Evolutionary conservation across 23 tunicate species (phyloP), one percentile per base, ranked within the genome.

Genomic region (Oikopleura vanhoeffeni): DNA sequence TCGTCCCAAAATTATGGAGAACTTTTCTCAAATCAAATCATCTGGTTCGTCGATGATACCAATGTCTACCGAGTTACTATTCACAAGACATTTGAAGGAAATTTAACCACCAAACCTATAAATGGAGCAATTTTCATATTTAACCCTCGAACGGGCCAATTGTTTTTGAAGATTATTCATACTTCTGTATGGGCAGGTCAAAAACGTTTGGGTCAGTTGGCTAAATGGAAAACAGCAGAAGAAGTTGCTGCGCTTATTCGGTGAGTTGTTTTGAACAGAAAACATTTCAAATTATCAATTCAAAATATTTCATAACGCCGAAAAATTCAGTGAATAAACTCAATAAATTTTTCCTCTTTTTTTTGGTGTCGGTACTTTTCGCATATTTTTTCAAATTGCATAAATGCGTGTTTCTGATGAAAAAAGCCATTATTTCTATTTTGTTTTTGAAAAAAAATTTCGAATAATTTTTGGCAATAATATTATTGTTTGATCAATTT

Each of bases 141-240:
- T 87, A 95, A 95, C 64, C 99, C 99, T 39, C 87, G 99, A 27
- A 95, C 99, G 35, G 99, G 99, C 24, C 99, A 95, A 67, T 88
- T 95, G 36, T 95, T 95, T 87, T 87, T 95, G 49, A 95, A 95
- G 82, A 95, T 95, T 84, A 95, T 95, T 76, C 99, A 95, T 86
- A 95, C 99, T 39, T 95, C 99, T 0, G 99, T 95, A 34, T 95
- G 99, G 99, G 99, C 99, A 0, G 99, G 99, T 13, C 99, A 95
- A 87, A 95, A 95, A 67, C 99, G 99, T 88, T 89, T 95, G 32
- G 99, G 99, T 4, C 99, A 95, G 86, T 86, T 95, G 39, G 99
- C 99, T 41, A 95, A 95, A 79, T 95, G 99, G 99, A 95, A 95
- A 84, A 95, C 90, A 88, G 99, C 99, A 77, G 99, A 95, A 86